Base-by-base conservation (phyloP, 2,797 vertebrate genomes). In the Salmo trutta region DNA sequence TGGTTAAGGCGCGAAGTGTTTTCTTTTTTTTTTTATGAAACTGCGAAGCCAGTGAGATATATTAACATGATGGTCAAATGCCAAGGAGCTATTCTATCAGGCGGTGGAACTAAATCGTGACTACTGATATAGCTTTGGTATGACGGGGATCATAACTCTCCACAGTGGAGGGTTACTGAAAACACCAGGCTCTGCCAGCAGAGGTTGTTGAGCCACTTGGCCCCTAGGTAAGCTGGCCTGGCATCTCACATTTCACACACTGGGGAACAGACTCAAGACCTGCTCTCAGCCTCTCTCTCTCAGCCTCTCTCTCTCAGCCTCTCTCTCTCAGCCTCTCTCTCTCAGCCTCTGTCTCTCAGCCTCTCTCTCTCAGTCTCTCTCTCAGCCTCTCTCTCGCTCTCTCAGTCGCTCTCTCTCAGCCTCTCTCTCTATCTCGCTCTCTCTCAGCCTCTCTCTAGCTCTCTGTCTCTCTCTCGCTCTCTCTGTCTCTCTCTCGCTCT, bases 211-310 rank as follows among this genome's bases (percentile, higher is more conserved):
- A 83, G 71, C 14, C 65, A 75, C 83, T 87, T 83, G 81, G 81
- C 77, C 83, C 75, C 70, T 78, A 73, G 83, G 84, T 75, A 56
- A 24, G 10, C 73, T 56, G 47, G 47, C 73, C 72, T 47, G 36
- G 47, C 71, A 6, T 17, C 83, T 89, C 70, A 2, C 78, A 78
- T 91, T 90, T 87, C 85, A 83, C 56, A 16, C 76, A 1, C 80
- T 62, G 80, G 64, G 65, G 51, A 85, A 77, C 74, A 3, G 24
- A 71, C 70, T 74, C 74, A 52, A 82, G 54, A 36, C 16, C 56
- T 19, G n/a, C n/a, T 6, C 56, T 59, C 56, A 19, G 41, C 10
- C 41, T 47, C 41, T 0, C 41, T 41, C 36, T 8, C 36, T 41
- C 5, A 3, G 2, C 3, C 33, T 6, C 33, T 33, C 33, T 0